A percentile compares a stretch with the other conserved stretches of the same genome.
phyloP scores from a whole-genome alignment of 2,113 vertebrate genomes.

The Planiliza haematocheilus region DNA sequence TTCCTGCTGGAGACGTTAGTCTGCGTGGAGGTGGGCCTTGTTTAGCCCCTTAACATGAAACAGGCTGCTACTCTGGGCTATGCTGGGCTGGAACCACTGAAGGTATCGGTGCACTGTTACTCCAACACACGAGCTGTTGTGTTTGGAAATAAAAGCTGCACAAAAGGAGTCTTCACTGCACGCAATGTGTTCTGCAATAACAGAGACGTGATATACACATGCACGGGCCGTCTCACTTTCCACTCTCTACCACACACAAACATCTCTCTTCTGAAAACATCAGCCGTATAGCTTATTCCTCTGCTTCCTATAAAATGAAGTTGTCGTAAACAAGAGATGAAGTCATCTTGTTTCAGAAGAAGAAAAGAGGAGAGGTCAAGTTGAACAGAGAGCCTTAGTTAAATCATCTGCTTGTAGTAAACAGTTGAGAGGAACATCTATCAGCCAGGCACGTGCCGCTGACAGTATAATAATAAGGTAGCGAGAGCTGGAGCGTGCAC shows the following conservation, averaged over 20 bases:
- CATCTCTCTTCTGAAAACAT: conserved; percentile 31
- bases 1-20: conserved; percentile 73
- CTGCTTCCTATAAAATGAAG: conserved; percentile 68
- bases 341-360: conserved; percentile 75
- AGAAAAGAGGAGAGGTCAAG: conserved; percentile 70
- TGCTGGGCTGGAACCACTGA: conserved; percentile 36
- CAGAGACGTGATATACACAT: conserved; percentile 5
- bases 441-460: conserved; percentile 78
- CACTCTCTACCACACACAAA: conserved; percentile 30
- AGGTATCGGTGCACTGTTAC: conserved; percentile 39
- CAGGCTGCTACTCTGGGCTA: conserved; percentile 64
- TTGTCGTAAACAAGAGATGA: conserved; percentile 73
- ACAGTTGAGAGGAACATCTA: conserved; percentile 81
- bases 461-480: conserved; percentile 83
- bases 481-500: conserved; percentile 70
- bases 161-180: conserved; percentile 24
- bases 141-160: conserved; percentile 51
- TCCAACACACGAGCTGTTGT: conserved; percentile 39
- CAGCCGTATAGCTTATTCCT: conserved; percentile 34
- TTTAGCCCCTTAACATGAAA: conserved; percentile 66
- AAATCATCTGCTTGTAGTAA: conserved; percentile 82
- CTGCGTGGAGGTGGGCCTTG: conserved; percentile 64
- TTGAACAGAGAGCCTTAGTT: conserved; percentile 71
- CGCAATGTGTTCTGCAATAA: conserved; percentile 24
- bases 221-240: conserved; percentile 22